Evolutionary conservation across 2,797 vertebrate genomes (phyloP).

Genomic region (Sebastes iracundus): DNA sequence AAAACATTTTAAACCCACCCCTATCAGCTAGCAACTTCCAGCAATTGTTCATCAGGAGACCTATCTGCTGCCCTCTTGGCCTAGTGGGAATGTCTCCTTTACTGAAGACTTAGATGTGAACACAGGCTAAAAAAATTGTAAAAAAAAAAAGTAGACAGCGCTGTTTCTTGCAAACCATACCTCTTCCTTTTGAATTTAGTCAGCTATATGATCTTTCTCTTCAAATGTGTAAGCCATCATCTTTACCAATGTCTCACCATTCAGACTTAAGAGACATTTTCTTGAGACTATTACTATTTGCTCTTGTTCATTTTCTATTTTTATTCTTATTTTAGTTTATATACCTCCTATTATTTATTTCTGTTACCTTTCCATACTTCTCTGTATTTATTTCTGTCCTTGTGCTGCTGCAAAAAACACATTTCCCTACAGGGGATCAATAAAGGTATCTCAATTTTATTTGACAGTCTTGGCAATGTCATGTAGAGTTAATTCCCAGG

Average conservation of each 20-base stretch:
- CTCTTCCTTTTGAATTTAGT: neutral
- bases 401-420: neutral
- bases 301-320: neutral
- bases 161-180: neutral
- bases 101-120: constrained; percentile 48
- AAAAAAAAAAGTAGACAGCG: neutral
- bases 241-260: neutral
- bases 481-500: neutral
- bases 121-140: constrained; percentile 13
- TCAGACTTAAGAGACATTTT: neutral
- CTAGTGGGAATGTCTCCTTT: constrained; percentile 59
- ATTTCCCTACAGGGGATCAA: neutral
- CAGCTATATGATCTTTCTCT: neutral
- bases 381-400: neutral
- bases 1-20: constrained; percentile 75
- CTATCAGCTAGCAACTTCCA: constrained; percentile 80
- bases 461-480: neutral
- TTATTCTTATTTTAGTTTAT: neutral
- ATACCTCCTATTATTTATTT: neutral
- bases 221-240: neutral
- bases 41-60: constrained; percentile 81
- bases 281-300: neutral
- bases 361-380: neutral
- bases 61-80: constrained; percentile 75
- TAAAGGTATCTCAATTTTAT: neutral